Evolutionary conservation across 2,113 vertebrate species (phyloP).

Genomic region (Acanthisitta chloris): DNA sequence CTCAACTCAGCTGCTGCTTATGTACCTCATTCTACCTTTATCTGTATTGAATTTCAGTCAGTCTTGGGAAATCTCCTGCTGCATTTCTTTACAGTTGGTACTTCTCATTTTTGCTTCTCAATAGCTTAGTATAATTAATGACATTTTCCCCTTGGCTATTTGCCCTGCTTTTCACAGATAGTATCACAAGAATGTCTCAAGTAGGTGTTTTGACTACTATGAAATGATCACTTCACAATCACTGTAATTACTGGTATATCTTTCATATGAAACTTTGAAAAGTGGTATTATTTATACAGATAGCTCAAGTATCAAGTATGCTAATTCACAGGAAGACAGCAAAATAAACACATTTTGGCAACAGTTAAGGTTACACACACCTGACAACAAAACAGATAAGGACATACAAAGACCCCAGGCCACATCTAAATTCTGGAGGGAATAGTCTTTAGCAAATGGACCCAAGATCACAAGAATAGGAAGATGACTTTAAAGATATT

Average conservation of each 20-base stretch:
- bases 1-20: neutral
- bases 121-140: neutral
- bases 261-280: neutral
- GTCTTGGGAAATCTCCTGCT: neutral
- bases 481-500: neutral
- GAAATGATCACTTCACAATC: neutral
- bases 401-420: no score
- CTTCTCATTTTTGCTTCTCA: neutral
- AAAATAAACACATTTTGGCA: neutral
- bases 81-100: neutral
- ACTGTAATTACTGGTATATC: neutral
- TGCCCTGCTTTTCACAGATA: neutral
- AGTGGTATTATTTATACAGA: neutral
- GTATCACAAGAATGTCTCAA: neutral
- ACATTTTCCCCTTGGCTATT: neutral
- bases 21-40: neutral
- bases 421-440: neutral
- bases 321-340: neutral
- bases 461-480: neutral
- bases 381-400: neutral
- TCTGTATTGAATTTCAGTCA: neutral
- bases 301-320: neutral
- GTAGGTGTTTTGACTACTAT: neutral
- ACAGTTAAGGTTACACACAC: neutral
- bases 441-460: neutral